Evolutionary conservation across 2,888 invertebrate species (phyloP).

Genomic region (Caenorhabditis sp.): DNA sequence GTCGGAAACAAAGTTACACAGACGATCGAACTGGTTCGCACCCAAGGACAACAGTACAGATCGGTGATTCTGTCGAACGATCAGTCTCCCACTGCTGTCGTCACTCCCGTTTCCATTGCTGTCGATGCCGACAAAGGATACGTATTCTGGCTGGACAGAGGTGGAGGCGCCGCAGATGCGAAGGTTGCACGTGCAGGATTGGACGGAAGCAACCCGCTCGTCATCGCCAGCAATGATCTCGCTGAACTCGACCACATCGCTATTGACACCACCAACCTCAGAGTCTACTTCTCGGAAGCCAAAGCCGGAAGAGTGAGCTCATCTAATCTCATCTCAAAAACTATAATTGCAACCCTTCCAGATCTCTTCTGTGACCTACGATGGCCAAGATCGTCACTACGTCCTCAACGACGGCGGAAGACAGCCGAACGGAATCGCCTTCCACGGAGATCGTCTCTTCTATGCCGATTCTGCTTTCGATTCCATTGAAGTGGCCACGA

Average conservation of each 20-base stretch:
- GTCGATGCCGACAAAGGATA: constrained; percentile 94
- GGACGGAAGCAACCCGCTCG: constrained; percentile 86
- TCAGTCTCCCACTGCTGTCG: constrained; percentile 87
- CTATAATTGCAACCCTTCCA: no score
- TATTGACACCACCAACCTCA: constrained; percentile 86
- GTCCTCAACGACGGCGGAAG: constrained; percentile 76
- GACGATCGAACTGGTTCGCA: constrained; percentile 88
- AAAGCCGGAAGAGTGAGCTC: constrained; percentile 80
- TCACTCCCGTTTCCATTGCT: constrained; percentile 89
- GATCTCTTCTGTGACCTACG: constrained; percentile 78
- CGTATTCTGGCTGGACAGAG: constrained; percentile 96
- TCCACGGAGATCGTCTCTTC: constrained; percentile 74
- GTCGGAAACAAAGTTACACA: constrained; percentile 89
- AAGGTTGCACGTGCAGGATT: constrained; percentile 87
- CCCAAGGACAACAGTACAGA: constrained; percentile 83
- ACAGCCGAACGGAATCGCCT: constrained; percentile 77
- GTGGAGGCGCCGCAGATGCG: constrained; percentile 82
- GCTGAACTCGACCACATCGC: constrained; percentile 85
- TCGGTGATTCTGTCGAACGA: constrained; percentile 91
- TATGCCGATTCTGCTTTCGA: constrained; percentile 92
- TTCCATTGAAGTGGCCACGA: constrained; percentile 74
- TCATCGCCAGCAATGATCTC: constrained; percentile 80
- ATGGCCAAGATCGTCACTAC: constrained; percentile 78
- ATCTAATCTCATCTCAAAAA: no score
- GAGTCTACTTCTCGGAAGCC: constrained; percentile 88